phyloP scores from a whole-genome alignment of 1,140 invertebrate genomes.

The Oncopodura yosiiana region DNA sequence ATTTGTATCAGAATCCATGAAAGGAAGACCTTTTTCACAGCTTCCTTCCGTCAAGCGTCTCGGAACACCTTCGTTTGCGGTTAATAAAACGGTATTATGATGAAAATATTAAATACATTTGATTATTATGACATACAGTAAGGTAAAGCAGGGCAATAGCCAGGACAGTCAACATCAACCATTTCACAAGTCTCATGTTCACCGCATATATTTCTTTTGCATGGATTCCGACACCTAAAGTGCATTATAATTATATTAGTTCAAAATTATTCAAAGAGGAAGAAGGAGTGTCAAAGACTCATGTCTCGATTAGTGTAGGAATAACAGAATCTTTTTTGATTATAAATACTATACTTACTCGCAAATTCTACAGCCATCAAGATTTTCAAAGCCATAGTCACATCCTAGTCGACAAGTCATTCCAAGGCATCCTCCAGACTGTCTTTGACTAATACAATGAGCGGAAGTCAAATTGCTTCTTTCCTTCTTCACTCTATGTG shows the following conservation, averaged over 20 bases:
- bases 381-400: slow-evolving; percentile 60
- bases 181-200: slow-evolving; percentile 58
- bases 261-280: no score
- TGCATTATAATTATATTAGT: no score
- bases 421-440: slow-evolving; percentile 53
- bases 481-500: slow-evolving; percentile 15
- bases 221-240: slow-evolving; percentile 69
- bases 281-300: no score
- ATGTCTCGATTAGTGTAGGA: no score
- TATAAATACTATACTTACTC: no score
- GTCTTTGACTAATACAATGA: slow-evolving; percentile 47
- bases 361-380: slow-evolving; percentile 40
- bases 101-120: not conserved
- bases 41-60: slow-evolving; percentile 11
- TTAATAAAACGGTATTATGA: not conserved
- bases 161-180: slow-evolving; percentile 67
- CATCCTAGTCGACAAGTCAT: slow-evolving; percentile 67
- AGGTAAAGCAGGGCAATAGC: slow-evolving; percentile 69
- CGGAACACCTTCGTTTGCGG: slow-evolving; percentile 16
- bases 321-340: no score
- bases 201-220: slow-evolving; percentile 49
- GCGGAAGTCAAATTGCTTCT: slow-evolving; percentile 35
- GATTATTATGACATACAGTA: slow-evolving; percentile 52
- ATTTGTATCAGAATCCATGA: slow-evolving; percentile 27
- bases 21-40: slow-evolving; percentile 18